A percentile compares a stretch with the other conserved stretches of the same genome.
Conservation (phyloP, 2,888 invertebrate species). For the Thecocarcelia acutangulata region DNA sequence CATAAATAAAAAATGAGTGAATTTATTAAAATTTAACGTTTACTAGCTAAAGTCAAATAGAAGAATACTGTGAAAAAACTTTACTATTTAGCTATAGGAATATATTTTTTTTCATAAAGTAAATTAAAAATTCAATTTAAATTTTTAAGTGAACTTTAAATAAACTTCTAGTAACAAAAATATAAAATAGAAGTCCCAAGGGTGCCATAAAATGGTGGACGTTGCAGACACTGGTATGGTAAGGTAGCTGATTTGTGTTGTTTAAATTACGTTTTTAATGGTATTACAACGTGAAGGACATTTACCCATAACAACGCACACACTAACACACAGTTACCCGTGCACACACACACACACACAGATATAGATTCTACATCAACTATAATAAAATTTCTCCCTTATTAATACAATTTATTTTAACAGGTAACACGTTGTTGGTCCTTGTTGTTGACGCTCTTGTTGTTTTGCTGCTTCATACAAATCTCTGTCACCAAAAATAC, state of each 20-base stretch:
- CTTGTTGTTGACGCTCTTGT: conserved; percentile 11
- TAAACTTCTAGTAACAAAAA: conserved; percentile 19
- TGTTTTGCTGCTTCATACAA: conserved; percentile 25
- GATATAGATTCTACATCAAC: background rate
- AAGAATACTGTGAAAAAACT: too few species aligned
- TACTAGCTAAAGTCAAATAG: too few species aligned
- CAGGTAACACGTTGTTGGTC: background rate
- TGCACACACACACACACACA: background rate
- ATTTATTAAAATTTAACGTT: too few species aligned
- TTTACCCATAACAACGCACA: background rate
- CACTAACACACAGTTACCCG: background rate
- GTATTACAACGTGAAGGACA: conserved; percentile 21
- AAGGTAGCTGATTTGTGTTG: conserved; percentile 25
- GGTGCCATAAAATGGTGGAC: conserved; percentile 46
- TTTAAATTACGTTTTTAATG: conserved; percentile 52
- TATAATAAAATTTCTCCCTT: background rate
- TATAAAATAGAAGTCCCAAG: conserved; percentile 23
- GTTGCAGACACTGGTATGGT: conserved; percentile 15
- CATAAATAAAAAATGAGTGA: too few species aligned
- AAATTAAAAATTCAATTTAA: conserved; percentile 61
- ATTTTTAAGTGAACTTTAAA: conserved; percentile 49
- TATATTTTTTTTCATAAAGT: background rate
- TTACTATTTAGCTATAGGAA: too few species aligned
- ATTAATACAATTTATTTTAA: conserved; percentile 16
- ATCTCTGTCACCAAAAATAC: conserved; percentile 54